phyloP scores from a whole-genome alignment of 2,113 vertebrate species.

The Nyctibius bracteatus region DNA sequence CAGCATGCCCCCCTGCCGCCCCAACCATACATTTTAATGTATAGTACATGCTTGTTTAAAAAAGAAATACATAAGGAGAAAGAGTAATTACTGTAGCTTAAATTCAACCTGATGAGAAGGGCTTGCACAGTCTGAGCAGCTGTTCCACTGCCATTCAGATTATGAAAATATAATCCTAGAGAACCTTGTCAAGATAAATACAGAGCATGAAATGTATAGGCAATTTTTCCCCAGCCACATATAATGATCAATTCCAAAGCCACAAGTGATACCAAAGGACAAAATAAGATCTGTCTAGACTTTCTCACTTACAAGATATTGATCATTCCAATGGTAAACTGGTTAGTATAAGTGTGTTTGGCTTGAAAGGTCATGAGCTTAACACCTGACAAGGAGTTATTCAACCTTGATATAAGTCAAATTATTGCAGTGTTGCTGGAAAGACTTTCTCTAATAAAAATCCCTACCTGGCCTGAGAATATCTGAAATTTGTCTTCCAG shows the following conservation, averaged over 20 bases:
- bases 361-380: slow-evolving; percentile 60
- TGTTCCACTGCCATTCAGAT: slow-evolving; percentile 38
- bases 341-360: slow-evolving; percentile 56
- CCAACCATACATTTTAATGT: slow-evolving; percentile 23
- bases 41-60: slow-evolving; percentile 46
- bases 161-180: slow-evolving; percentile 22
- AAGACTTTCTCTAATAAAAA: slow-evolving; percentile 29
- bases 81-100: not conserved
- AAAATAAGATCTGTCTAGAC: slow-evolving; percentile 64
- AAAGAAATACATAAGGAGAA: slow-evolving; percentile 47
- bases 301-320: slow-evolving; percentile 60
- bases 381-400: slow-evolving; percentile 44
- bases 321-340: slow-evolving; percentile 60
- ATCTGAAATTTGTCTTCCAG: slow-evolving; percentile 12
- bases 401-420: slow-evolving; percentile 63
- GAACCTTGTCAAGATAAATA: slow-evolving; percentile 19
- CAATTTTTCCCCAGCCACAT: slow-evolving; percentile 31
- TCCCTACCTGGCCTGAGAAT: not conserved
- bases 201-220: slow-evolving; percentile 5
- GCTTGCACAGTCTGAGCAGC: not conserved
- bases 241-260: slow-evolving; percentile 52
- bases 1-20: not conserved
- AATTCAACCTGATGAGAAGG: slow-evolving; percentile 5
- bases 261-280: slow-evolving; percentile 58
- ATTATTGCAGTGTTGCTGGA: slow-evolving; percentile 29